Conservation (phyloP, 2,797 vertebrate genomes). For the Garrulus glandarius region DNA sequence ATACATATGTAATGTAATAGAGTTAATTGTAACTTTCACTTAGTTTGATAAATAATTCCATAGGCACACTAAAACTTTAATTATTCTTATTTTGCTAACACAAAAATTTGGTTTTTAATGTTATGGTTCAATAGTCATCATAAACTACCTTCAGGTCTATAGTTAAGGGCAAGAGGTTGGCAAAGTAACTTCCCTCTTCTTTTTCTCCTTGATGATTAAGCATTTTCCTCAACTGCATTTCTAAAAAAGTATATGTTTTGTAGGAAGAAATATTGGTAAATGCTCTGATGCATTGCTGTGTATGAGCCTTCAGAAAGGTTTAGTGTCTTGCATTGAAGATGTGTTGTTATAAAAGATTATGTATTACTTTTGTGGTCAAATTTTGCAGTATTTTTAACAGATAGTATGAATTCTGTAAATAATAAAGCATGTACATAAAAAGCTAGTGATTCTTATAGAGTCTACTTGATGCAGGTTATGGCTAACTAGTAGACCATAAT, state of each 20-base stretch:
- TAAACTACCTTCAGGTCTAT: neutral
- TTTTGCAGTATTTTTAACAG: neutral
- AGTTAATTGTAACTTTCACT: neutral
- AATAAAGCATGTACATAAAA: neutral
- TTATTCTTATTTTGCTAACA: neutral
- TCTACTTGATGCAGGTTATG: neutral
- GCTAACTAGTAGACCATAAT: neutral
- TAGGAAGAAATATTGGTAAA: neutral
- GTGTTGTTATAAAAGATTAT: neutral
- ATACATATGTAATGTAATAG: neutral
- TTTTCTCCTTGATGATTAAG: neutral
- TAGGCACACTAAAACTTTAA: neutral
- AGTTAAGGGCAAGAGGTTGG: neutral
- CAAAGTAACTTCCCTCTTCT: neutral
- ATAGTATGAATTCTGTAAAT: neutral
- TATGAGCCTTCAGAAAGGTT: neutral
- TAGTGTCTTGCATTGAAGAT: neutral
- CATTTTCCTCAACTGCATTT: neutral
- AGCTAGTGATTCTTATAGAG: neutral
- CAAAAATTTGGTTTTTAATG: neutral
- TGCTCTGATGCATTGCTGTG: neutral
- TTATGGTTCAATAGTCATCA: neutral
- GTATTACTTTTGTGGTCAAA: neutral
- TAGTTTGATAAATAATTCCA: neutral
- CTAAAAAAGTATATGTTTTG: neutral